A percentile compares a stretch with the other conserved stretches of the same genome.
These are phyloP conservation scores for Apogon talboti DNA, from an alignment of 2,797 vertebrate genomes.

Conservation along the genomic window DNA sequence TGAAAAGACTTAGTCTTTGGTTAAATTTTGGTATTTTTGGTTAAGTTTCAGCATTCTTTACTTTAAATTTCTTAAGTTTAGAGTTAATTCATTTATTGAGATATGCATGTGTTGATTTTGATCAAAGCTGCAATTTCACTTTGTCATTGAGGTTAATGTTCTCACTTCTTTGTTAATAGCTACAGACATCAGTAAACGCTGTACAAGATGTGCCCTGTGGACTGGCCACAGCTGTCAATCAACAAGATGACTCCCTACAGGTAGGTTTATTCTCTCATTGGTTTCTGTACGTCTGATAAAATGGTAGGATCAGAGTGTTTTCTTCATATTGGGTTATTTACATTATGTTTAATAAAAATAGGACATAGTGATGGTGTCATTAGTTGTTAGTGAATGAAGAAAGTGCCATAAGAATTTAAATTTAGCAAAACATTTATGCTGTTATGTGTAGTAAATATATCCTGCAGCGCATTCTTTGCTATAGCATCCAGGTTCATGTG, in stretches of 20 bases:
- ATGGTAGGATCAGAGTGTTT: not conserved
- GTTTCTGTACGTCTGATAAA: not conserved
- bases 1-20: not conserved
- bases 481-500: not conserved
- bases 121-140: not conserved
- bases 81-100: not conserved
- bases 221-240: slow-evolving; percentile 59
- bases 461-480: not conserved
- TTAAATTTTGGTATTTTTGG: not conserved
- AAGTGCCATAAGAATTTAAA: not conserved
- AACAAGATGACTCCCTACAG: slow-evolving; percentile 82
- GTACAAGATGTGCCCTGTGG: slow-evolving; percentile 57
- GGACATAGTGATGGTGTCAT: not conserved
- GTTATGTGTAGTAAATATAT: not conserved
- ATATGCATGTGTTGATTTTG: not conserved
- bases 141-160: not conserved
- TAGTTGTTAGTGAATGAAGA: not conserved
- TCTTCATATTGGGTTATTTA: not conserved
- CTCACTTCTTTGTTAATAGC: slow-evolving; percentile 25
- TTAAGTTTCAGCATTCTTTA: not conserved
- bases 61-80: not conserved
- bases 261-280: slow-evolving; percentile 51
- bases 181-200: slow-evolving; percentile 53
- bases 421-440: not conserved
- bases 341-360: not conserved